Base-by-base conservation (phyloP, 2,113 vertebrate genomes). In the Caretta caretta region DNA sequence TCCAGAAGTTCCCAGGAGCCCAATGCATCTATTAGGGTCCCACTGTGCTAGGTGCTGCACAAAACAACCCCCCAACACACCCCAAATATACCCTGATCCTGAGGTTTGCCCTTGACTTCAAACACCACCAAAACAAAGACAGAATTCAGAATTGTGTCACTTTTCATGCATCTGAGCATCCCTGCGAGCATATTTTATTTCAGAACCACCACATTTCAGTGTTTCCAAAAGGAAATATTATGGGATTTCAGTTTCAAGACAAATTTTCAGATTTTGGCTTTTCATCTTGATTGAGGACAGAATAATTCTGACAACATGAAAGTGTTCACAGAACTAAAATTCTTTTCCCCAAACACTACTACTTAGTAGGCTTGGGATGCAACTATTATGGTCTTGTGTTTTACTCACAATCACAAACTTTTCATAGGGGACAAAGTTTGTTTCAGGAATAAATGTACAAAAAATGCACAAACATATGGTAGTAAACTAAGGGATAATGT, bases 251-350 rank as follows among this genome's bases (percentile, higher is more conserved):
- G 10, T 48, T 76, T 38, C 25, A 42, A 25, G 75, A 48, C 10
- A 76, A 12, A 76, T 76, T 24, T 76, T 46, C 38, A 76, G 42
- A 42, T 27, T 78, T 46, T 48, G 75, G 42, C 42, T 78, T 48
- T 90, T 90, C 25, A 10, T 78, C 56, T 38, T 51, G 14, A 59
- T 80, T 82, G 56, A 5, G 91, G 49, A 80, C 17, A 2, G 82
- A 25, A 42, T 54, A 8, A n/a, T 25, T 96, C 90, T 7, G 0
- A 27, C 49, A 78, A 80, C 2, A 10, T n/a, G 25, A 85, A 93
- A 94, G 31, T 3, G 0, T 0, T 22, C 3, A 46, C 0, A 1
- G 9, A 75, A 88, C 50, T 51, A 51, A 86, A 0, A 1, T 48
- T 62, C 20, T 10, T 12, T 80, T 87, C 90, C 42, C 51, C 2